Evolutionary conservation across 2,797 vertebrate species (phyloP).

Genomic region (Parauchenoglanis ngamensis): DNA sequence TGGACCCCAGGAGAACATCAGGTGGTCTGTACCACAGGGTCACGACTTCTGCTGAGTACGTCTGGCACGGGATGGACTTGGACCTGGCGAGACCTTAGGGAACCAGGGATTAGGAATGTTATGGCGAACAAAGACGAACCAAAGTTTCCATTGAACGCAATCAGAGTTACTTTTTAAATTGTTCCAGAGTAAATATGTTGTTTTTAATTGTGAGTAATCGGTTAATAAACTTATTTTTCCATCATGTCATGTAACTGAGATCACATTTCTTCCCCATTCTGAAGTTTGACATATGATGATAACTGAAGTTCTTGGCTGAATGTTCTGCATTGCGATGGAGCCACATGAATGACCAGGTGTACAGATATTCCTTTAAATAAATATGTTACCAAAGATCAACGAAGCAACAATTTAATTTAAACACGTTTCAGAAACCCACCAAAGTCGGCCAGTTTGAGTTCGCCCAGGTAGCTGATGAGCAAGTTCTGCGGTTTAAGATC

Average conservation of each 20-base stretch:
- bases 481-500: conserved; percentile 95
- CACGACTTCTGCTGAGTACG: conserved; percentile 87
- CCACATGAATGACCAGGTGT: background rate
- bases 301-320: background rate
- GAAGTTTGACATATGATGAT: background rate
- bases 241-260: background rate
- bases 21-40: conserved; percentile 89
- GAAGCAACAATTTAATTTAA: background rate
- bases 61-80: conserved; percentile 86
- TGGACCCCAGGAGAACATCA: conserved; percentile 87
- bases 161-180: background rate
- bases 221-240: background rate
- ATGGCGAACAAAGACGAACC: background rate
- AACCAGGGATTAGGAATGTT: background rate
- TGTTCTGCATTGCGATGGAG: background rate
- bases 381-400: background rate
- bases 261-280: background rate
- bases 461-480: conserved; percentile 90
- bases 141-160: background rate
- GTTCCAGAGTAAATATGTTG: background rate
- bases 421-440: conserved; percentile 69
- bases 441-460: conserved; percentile 92
- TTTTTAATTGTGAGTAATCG: background rate
- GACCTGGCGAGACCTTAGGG: conserved; percentile 82
- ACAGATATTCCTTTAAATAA: background rate